Conservation (phyloP, 1,140 invertebrate genomes). For the Sycophila sp. region DNA sequence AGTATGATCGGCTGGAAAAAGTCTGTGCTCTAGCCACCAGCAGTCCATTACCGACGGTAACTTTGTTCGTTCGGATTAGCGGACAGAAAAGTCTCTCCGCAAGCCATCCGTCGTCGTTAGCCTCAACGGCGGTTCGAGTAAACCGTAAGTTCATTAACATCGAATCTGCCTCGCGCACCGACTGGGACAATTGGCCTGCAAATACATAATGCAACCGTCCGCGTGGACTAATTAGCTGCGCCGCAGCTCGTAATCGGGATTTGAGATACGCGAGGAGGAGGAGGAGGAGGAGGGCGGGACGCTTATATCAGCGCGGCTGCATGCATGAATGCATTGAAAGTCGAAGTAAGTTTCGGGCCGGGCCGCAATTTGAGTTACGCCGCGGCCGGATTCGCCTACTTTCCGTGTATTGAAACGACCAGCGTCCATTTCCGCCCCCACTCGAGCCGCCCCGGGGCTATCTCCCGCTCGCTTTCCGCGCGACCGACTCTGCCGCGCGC, state of each 20-base stretch:
- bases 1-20: no score
- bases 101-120: no score
- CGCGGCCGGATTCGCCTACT: conserved; percentile 19
- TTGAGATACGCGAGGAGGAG: not conserved
- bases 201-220: no score
- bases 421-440: conserved; percentile 26
- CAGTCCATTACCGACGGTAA: no score
- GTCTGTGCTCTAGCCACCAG: no score
- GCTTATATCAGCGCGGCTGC: not conserved
- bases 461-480: not conserved
- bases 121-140: no score
- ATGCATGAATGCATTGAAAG: not conserved
- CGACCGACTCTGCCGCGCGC: conserved; percentile 23
- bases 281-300: no score
- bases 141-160: not conserved
- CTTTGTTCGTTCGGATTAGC: no score
- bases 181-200: not conserved
- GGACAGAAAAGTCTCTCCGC: no score
- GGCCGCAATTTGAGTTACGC: conserved; percentile 22
- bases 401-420: conserved; percentile 24
- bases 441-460: not conserved
- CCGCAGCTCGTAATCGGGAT: conserved; percentile 7
- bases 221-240: not conserved
- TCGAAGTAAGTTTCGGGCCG: conserved; percentile 12
- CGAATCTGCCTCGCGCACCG: not conserved